Base-by-base conservation (phyloP, 2,797 vertebrate species). In the Hipposideros larvatus region DNA sequence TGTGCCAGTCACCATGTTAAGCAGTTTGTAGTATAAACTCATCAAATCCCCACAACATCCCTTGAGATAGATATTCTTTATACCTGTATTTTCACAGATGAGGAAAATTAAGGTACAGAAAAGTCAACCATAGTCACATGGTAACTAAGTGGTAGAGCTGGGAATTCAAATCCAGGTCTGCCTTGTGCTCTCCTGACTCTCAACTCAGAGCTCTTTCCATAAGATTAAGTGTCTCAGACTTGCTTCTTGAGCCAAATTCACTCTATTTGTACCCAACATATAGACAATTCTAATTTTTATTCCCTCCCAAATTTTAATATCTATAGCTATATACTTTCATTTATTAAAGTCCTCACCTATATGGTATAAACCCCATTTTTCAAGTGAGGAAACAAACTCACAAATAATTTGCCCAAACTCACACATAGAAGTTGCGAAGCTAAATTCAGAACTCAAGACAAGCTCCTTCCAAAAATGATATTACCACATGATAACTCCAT, bases 111-210 rank as follows among this genome's bases (percentile, higher is more conserved):
- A 70, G 16, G 57, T 22, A 59, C 41, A 31, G 3, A 87, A 43
- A 34, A 82, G 7, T 63, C 66, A 63, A 31, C 41, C 37, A 46
- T 16, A 3, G 19, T 70, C 53, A 79, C 11, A 70, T 11, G 51
- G n/a, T 66, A 90, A 43, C 24, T 19, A 53, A 51, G 22, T 53
- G 24, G 31, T 2, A 43, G 13, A 92, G 18, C 0, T 71, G 34
- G 41, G n/a, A 92, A 90, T 90, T 89, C 61, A 96, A 97, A 92
- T 28, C 22, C 16, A 83, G 41, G 37, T 34, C 71, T 48, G 37
- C 53, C 53, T 85, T 61, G n/a, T n/a, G 48, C 66, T 82, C 41
- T 66, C 46, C 11, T 65, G n/a, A 66, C 28, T 92, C 73, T 92
- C 84, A 70, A 92, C 71, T 11, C 57, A 75, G 24, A n/a, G 24